Evolutionary conservation across 1,140 invertebrate genomes (phyloP), one percentile per base, ranked within the genome.

Genomic region (Drosophila mauritiana): DNA sequence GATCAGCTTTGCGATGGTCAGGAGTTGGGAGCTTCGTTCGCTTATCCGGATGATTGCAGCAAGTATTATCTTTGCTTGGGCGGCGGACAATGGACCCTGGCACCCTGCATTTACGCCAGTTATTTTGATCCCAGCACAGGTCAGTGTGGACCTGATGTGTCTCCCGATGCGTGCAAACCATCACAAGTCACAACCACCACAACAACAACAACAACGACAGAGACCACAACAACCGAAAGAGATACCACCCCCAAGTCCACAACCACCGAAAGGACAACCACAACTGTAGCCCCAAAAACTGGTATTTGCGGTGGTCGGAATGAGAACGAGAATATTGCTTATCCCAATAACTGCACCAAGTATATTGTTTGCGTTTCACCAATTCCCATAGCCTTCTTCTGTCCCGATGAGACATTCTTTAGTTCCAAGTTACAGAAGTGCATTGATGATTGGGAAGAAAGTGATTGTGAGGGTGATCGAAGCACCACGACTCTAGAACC

Each of bases 361-460:
- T 91, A 91, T n/a, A 91, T 91, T 52, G 77, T 82, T 1, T 91
- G 90, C 42, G 79, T 85, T 17, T 46, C 67, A 0, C 90, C 90
- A 8, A 86, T 86, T 42, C 89, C 89, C 17, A 64, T 91, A 22
- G 89, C 73, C 1, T 91, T 91, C 69, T 73, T 85, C 39, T 91
- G 90, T 42, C 55, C 57, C 5, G 49, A 69, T 2, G 63, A 65
- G 3, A 78, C 54, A 5, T 89, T 78, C 70, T 91, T 91, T 25
- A 86, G 76, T 46, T 49, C 58, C 0, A 15, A 68, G 31, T 34
- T 42, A 5, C 67, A 78, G 25, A 61, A 85, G 10, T 90, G 85
- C 27, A 53, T 68, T 37, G 67, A 59, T 1, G 53, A 42, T 39
- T 76, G 74, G 74, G 70, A 73, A 37, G 78, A 90, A 7, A 90